A percentile compares a stretch with the other conserved stretches of the same genome.
Evolutionary conservation across 2,888 invertebrate genomes (phyloP).

Genomic region (Apotomis betuletana): DNA sequence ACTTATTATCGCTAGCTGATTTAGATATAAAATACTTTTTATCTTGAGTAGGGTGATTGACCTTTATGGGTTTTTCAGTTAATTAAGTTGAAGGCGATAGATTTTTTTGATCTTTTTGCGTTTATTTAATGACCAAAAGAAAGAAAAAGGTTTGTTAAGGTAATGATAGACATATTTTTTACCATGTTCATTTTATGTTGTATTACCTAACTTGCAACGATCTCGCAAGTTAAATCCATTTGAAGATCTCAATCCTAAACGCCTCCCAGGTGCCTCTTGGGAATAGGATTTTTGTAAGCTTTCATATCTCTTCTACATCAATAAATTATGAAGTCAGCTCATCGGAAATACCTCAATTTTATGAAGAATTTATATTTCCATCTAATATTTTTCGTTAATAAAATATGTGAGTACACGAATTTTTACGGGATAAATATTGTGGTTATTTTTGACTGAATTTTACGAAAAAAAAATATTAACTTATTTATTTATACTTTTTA

Average conservation of each 20-base stretch:
- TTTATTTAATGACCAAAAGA: too few species aligned
- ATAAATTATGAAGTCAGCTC: slow-evolving; percentile 28
- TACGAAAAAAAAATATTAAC: not conserved
- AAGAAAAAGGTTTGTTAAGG: too few species aligned
- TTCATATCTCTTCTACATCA: slow-evolving; percentile 7
- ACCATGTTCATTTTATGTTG: too few species aligned
- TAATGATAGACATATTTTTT: too few species aligned
- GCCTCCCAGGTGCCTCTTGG: slow-evolving; percentile 10
- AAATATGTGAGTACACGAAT: not conserved
- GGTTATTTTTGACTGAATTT: not conserved
- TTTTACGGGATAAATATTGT: not conserved
- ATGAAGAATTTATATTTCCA: slow-evolving; percentile 5
- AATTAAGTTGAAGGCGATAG: too few species aligned
- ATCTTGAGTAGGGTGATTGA: too few species aligned
- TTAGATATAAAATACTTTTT: too few species aligned
- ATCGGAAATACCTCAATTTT: slow-evolving; percentile 29
- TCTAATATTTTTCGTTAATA: not conserved
- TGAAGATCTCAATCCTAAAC: slow-evolving; percentile 9
- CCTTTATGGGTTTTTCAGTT: too few species aligned
- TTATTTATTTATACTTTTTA: too few species aligned
- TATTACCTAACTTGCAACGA: not conserved
- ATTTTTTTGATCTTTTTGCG: too few species aligned
- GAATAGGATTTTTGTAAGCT: slow-evolving; percentile 18
- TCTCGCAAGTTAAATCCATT: slow-evolving; percentile 10
- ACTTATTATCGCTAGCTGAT: too few species aligned